phyloP scores from a whole-genome alignment of 1,140 invertebrate genomes.

The Galendromus occidentalis region DNA sequence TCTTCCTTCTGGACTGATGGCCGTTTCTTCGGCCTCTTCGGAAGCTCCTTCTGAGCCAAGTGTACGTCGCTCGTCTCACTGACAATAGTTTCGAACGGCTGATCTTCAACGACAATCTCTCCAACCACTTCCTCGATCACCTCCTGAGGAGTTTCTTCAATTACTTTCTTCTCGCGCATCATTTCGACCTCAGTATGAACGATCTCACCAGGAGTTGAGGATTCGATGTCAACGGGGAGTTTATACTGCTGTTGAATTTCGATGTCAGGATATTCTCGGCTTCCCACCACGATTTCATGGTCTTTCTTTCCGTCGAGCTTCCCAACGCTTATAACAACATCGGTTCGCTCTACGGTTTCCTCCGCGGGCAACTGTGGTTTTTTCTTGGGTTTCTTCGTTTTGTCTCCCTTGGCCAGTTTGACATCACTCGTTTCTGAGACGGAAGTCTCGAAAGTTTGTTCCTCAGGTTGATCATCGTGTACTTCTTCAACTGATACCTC shows the following conservation, averaged over 20 bases:
- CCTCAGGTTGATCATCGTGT: neutral
- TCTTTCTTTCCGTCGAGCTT: neutral
- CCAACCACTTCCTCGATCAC: neutral
- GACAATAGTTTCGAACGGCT: neutral
- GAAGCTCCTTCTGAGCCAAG: neutral
- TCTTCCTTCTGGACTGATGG: neutral
- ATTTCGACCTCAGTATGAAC: neutral
- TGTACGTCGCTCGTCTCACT: neutral
- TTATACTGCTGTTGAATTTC: neutral
- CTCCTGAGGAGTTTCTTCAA: neutral
- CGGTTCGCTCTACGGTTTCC: neutral
- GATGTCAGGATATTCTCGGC: neutral
- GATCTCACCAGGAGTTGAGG: neutral
- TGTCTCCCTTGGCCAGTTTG: neutral
- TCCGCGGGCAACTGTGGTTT: too few relatives aligned
- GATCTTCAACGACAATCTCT: neutral
- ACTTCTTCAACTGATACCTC: neutral
- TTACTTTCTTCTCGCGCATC: neutral
- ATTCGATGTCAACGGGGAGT: neutral
- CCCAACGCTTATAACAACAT: neutral
- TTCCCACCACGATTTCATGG: neutral
- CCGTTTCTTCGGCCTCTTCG: neutral
- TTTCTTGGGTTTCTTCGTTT: neutral
- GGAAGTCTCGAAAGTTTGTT: neutral
- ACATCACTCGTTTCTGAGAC: neutral